These are phyloP conservation scores for Agonopterix subpropinquella DNA, from an alignment of 2,888 invertebrate species.

Conservation along the genomic window DNA sequence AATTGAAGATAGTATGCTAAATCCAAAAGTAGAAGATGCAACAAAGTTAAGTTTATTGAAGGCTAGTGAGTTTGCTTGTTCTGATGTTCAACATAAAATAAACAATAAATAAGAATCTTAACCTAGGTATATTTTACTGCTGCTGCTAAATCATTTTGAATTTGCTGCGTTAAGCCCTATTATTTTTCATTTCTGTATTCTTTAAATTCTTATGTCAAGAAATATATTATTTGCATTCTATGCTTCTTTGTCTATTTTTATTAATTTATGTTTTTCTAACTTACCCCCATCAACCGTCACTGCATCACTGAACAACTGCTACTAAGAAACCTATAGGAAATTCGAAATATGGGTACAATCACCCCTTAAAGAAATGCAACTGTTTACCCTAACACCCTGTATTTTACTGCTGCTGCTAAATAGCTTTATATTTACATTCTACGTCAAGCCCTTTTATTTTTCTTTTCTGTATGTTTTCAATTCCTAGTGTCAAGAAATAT, in stretches of 20 bases:
- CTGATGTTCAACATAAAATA: not conserved
- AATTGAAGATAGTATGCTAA: constrained; percentile 18
- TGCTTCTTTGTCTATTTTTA: not conserved
- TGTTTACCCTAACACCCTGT: no score
- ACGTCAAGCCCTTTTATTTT: no score
- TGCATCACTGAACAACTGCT: no score
- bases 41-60: constrained; percentile 1
- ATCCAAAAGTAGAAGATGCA: constrained; percentile 9
- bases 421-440: no score
- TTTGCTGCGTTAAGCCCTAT: not conserved
- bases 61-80: not conserved
- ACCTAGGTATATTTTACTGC: not conserved
- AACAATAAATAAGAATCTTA: not conserved
- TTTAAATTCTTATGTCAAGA: not conserved
- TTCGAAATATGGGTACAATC: no score
- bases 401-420: no score
- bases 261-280: no score
- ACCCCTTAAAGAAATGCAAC: no score
- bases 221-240: not conserved
- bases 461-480: no score
- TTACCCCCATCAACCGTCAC: no score
- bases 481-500: no score
- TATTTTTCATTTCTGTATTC: not conserved
- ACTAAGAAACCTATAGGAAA: no score
- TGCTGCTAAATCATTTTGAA: not conserved